Conservation (phyloP, 2,888 invertebrate genomes). For the Stictocephala bisonia region DNA sequence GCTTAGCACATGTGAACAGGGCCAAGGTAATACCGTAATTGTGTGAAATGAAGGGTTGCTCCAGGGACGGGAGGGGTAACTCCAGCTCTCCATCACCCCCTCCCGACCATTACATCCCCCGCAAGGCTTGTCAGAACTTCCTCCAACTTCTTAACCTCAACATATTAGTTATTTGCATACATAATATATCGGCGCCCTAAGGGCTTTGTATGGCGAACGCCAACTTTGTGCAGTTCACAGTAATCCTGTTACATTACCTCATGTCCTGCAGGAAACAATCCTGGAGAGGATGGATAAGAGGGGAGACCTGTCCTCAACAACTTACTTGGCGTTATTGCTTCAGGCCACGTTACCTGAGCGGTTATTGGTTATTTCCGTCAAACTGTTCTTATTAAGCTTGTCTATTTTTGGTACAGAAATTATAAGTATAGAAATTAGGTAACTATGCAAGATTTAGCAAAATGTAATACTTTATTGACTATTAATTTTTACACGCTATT, state of each 20-base stretch:
- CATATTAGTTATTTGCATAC: slow-evolving; percentile 48
- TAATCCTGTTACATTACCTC: slow-evolving; percentile 36
- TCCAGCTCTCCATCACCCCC: slow-evolving; percentile 38
- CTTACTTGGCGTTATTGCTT: neutral
- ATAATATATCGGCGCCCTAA: slow-evolving; percentile 44
- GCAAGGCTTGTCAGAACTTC: slow-evolving; percentile 46
- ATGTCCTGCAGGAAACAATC: slow-evolving; percentile 32
- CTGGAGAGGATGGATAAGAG: neutral
- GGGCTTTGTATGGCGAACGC: slow-evolving; percentile 33
- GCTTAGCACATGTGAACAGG: slow-evolving; percentile 26
- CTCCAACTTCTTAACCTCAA: slow-evolving; percentile 47
- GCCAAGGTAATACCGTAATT: slow-evolving; percentile 39
- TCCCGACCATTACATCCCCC: slow-evolving; percentile 41
- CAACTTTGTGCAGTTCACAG: slow-evolving; percentile 34
- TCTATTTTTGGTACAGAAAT: too few species aligned
- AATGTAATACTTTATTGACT: too few species aligned
- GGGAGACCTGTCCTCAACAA: neutral
- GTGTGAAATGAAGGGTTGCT: slow-evolving; percentile 40
- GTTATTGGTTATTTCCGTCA: too few species aligned
- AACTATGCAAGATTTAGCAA: too few species aligned
- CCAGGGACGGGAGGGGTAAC: slow-evolving; percentile 28
- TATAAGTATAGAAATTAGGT: too few species aligned
- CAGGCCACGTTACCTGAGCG: neutral
- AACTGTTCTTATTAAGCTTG: too few species aligned
- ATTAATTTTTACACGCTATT: too few species aligned